These are phyloP conservation scores for Anthopleura xanthogrammica DNA, from an alignment of 92 coral and sea anemone species.

Conservation along the genomic window DNA sequence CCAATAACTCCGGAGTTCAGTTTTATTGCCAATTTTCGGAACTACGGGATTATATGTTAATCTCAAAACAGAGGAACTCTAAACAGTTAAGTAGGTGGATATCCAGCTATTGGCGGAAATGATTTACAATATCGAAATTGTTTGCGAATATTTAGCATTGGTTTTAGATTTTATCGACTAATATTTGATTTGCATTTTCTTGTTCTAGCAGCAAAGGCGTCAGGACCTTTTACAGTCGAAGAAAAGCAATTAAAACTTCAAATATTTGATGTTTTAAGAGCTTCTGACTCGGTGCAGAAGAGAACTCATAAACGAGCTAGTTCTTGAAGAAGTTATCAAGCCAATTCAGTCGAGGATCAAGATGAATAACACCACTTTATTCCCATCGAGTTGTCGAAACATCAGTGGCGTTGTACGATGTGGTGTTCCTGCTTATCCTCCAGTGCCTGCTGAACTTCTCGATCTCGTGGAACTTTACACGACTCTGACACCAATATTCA, in stretches of 20 bases:
- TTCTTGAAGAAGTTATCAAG: background rate
- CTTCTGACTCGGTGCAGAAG: background rate
- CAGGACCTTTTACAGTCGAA: background rate
- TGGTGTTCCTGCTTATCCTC: background rate
- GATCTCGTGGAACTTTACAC: constrained; percentile 24
- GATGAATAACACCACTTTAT: constrained; percentile 18
- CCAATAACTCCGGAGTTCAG: no score
- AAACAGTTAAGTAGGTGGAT: background rate
- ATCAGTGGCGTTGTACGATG: constrained; percentile 25
- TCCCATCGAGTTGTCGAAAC: constrained; percentile 13
- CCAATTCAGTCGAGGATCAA: background rate
- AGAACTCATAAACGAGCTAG: background rate
- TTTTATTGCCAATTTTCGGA: background rate
- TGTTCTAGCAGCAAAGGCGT: background rate
- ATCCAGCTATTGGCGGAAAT: background rate
- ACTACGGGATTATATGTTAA: no score
- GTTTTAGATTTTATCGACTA: background rate
- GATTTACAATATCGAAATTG: background rate
- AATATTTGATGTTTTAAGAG: background rate
- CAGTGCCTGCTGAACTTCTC: constrained; percentile 21
- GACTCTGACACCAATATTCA: constrained; percentile 41
- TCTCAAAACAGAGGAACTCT: background rate
- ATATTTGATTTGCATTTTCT: background rate
- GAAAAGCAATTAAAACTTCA: background rate
- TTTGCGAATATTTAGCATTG: background rate